A percentile compares a stretch with the other conserved stretches of the same genome.
These are phyloP conservation scores for Capromys pilorides DNA, from an alignment of 2,797 vertebrate genomes.

Conservation along the genomic window DNA sequence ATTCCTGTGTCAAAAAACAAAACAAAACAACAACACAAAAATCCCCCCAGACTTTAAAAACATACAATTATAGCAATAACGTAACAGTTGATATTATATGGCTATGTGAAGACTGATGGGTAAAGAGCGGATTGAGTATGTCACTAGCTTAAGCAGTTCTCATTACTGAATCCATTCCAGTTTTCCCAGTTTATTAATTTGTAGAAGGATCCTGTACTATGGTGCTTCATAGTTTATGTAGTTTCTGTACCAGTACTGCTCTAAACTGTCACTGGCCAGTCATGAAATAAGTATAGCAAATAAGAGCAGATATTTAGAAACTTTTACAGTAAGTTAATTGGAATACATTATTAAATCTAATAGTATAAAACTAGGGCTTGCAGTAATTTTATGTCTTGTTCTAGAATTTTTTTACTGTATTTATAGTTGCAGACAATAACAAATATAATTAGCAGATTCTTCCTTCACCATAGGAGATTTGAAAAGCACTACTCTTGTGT, in stretches of 20 bases:
- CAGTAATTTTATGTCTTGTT: conserved; percentile 1
- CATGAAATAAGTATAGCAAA: conserved; percentile 39
- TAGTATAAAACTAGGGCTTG: conserved; percentile 30
- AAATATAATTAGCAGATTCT: conserved; percentile 30
- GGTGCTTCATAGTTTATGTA: background rate
- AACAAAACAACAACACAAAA: background rate
- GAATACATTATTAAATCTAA: conserved; percentile 20
- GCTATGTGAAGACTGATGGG: background rate
- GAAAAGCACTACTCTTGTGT: conserved; percentile 12
- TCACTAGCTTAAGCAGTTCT: conserved; percentile 6
- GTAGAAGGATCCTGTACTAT: background rate
- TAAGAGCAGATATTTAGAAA: conserved; percentile 38
- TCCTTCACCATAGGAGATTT: conserved; percentile 43
- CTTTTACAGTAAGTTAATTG: background rate
- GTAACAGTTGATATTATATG: background rate
- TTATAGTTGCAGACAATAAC: background rate
- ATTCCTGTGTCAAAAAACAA: background rate
- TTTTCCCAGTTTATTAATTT: background rate
- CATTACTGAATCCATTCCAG: conserved; percentile 37
- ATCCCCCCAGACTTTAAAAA: background rate
- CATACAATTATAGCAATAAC: background rate
- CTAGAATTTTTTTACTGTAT: conserved; percentile 22
- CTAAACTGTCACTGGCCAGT: background rate
- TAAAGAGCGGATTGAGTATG: conserved; percentile 18
- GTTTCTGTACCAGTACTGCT: background rate